Percentiles rank a stretch among this genome's conserved stretches.
Evolutionary conservation across 2,797 vertebrate genomes (phyloP).

Genomic region (Lateolabrax maculatus): DNA sequence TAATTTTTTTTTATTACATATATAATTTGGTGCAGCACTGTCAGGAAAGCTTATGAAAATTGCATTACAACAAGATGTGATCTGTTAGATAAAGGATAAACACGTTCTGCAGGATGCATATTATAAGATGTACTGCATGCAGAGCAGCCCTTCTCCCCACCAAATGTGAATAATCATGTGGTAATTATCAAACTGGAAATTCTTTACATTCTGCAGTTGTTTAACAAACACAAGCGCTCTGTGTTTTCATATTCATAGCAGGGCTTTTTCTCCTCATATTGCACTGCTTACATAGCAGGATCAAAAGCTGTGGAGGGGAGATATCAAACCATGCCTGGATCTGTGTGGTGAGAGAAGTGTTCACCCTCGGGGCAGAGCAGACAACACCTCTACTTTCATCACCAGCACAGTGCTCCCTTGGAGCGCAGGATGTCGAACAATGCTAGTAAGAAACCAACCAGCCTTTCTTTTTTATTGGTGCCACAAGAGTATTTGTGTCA

Average conservation of each 20-base stretch:
- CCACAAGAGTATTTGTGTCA: constrained; percentile 57
- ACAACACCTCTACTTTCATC: constrained; percentile 69
- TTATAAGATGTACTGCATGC: constrained; percentile 2
- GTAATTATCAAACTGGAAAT: constrained; percentile 50
- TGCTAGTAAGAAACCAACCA: constrained; percentile 36
- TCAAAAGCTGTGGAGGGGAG: constrained; percentile 64
- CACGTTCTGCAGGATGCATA: neutral
- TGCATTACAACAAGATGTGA: constrained; percentile 10
- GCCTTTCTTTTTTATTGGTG: constrained; percentile 25
- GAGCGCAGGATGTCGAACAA: constrained; percentile 53
- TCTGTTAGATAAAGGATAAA: constrained; percentile 3
- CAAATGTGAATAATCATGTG: constrained; percentile 28
- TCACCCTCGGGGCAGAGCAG: constrained; percentile 65
- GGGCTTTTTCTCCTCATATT: constrained; percentile 33
- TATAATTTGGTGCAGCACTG: neutral
- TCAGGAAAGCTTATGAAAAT: neutral
- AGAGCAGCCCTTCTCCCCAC: constrained; percentile 9
- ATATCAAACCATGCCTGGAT: constrained; percentile 69
- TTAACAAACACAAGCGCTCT: constrained; percentile 47
- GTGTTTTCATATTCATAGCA: constrained; percentile 62
- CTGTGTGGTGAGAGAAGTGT: constrained; percentile 59
- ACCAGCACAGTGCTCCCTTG: constrained; percentile 45
- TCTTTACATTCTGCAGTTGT: constrained; percentile 41
- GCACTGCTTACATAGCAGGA: constrained; percentile 60
- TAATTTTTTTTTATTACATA: too few species aligned